Percentiles rank a stretch among this genome's conserved stretches.
phyloP scores from a whole-genome alignment of 2,888 invertebrate genomes.

The Stenichneumon culpator region DNA sequence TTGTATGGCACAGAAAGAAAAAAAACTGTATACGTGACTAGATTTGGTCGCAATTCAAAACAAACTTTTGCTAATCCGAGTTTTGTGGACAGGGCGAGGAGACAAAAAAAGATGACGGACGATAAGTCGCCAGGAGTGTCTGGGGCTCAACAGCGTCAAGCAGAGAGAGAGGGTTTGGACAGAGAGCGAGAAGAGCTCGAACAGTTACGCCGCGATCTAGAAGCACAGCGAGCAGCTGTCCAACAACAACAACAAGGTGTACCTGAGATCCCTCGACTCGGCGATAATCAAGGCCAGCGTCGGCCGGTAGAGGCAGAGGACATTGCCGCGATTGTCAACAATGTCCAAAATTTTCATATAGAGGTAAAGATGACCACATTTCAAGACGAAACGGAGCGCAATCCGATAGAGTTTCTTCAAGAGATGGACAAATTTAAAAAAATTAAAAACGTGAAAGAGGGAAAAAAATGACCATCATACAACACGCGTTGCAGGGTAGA shows the following conservation, averaged over 20 bases:
- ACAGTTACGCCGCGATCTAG: neutral
- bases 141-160: neutral
- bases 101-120: neutral
- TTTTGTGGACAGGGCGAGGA: neutral
- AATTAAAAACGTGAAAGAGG: neutral
- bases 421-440: conserved; percentile 6
- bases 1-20: neutral
- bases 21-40: neutral
- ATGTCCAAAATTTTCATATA: conserved; percentile 26
- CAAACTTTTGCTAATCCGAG: neutral
- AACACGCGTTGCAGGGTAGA: conserved; percentile 41
- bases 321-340: conserved; percentile 15
- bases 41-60: neutral
- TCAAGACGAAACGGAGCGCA: conserved; percentile 27
- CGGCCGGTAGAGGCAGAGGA: conserved; percentile 18
- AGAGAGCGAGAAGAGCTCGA: neutral
- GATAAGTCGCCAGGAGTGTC: neutral
- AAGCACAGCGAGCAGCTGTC: neutral
- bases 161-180: neutral
- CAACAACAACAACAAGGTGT: neutral
- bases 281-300: neutral
- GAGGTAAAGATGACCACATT: conserved; percentile 53
- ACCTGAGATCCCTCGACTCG: neutral
- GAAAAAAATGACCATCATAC: conserved; percentile 17
- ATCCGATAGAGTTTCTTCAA: conserved; percentile 43